These are phyloP conservation scores for Hypothenemus hampei DNA, from an alignment of 1,140 invertebrate genomes.

Conservation along the genomic window DNA sequence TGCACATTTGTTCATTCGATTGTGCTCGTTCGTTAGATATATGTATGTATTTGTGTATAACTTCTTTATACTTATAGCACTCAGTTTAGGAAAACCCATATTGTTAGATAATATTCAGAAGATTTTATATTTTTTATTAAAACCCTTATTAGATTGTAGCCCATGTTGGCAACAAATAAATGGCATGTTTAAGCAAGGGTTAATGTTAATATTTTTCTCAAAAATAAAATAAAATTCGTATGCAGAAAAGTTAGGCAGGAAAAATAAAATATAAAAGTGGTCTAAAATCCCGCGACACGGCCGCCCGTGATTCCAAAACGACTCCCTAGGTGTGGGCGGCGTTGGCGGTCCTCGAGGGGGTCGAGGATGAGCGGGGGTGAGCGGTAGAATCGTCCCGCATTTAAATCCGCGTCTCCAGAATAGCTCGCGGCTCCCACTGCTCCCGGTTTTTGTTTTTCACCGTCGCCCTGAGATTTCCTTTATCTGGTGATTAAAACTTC, in stretches of 20 bases:
- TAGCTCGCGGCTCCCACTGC: slow-evolving; percentile 31
- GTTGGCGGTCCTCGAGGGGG: slow-evolving; percentile 2
- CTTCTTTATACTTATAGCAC: too few species aligned
- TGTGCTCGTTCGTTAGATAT: too few species aligned
- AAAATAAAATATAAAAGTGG: slow-evolving; percentile 16
- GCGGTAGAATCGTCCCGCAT: slow-evolving; percentile 22
- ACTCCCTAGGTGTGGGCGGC: slow-evolving; percentile 19
- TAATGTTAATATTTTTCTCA: too few species aligned
- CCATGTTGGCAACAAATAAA: too few species aligned
- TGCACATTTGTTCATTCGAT: too few species aligned
- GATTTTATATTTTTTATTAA: too few species aligned
- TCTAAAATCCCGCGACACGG: slow-evolving; percentile 8
- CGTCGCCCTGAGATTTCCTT: slow-evolving; percentile 42
- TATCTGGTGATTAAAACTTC: slow-evolving; percentile 44
- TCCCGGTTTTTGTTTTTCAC: slow-evolving; percentile 41
- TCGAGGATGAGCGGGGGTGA: slow-evolving; percentile 5
- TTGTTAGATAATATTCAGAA: too few species aligned
- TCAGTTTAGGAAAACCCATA: too few species aligned
- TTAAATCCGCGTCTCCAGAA: slow-evolving; percentile 35
- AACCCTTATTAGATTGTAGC: too few species aligned
- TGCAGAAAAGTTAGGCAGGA: too few species aligned
- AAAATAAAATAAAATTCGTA: neutral
- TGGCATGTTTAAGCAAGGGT: too few species aligned
- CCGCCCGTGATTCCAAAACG: slow-evolving; percentile 18
- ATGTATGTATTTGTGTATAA: too few species aligned